Percentiles rank a stretch among this genome's conserved stretches.
phyloP scores from a whole-genome alignment of 2,113 vertebrate genomes.

The Boulengerochromis microlepis region DNA sequence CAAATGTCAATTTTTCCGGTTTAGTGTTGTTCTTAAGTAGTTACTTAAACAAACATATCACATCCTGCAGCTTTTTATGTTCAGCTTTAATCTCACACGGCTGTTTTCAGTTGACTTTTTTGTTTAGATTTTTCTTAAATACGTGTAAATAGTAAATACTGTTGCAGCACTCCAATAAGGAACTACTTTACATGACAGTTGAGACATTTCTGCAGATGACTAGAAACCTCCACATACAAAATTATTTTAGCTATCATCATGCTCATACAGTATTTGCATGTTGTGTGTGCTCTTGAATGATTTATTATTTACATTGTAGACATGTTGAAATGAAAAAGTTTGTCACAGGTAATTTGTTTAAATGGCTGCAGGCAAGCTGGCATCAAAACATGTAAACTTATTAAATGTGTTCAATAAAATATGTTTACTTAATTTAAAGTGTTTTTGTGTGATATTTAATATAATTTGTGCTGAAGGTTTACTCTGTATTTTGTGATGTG shows the following conservation, averaged over 20 bases:
- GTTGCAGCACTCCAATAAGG: not conserved
- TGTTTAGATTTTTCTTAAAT: not conserved
- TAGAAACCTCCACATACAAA: not conserved
- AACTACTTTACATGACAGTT: not conserved
- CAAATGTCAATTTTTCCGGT: not conserved
- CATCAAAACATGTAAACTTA: not conserved
- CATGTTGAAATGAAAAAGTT: fast-evolving
- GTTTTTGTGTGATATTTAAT: not conserved
- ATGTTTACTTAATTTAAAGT: not conserved
- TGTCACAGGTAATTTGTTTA: not conserved
- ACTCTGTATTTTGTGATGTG: fast-evolving
- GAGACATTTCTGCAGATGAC: not conserved
- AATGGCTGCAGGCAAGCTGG: not conserved
- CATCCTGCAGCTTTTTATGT: not conserved
- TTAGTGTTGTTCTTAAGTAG: not conserved
- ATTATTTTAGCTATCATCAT: not conserved
- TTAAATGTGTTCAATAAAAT: not conserved
- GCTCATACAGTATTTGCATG: not conserved
- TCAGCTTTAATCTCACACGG: not conserved
- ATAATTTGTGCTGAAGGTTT: not conserved
- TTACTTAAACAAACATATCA: not conserved
- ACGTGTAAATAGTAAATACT: not conserved
- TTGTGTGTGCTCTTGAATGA: not conserved
- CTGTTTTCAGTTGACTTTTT: not conserved
- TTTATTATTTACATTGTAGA: not conserved